Percentiles rank a stretch among this genome's conserved stretches.
These are phyloP conservation scores for Lithophane ornitopus DNA, from an alignment of 2,888 invertebrate species.

Conservation along the genomic window DNA sequence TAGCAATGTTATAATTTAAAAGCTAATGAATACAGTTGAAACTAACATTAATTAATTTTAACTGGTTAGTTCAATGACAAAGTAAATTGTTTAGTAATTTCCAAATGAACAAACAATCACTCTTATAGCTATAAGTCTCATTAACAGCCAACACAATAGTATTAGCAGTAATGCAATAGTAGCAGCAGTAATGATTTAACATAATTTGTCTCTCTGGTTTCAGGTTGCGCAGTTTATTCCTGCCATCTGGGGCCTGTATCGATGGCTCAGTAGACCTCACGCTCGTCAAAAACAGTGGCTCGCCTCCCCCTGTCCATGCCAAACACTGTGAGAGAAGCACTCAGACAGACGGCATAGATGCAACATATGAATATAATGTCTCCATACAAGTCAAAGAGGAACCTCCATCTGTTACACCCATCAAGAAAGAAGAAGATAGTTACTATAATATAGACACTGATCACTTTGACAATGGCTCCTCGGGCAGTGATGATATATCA, in stretches of 20 bases:
- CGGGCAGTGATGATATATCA: conserved; percentile 83
- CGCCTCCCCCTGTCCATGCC: conserved; percentile 55
- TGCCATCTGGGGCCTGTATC: conserved; percentile 60
- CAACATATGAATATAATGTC: conserved; percentile 11
- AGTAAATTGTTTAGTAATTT: conserved; percentile 15
- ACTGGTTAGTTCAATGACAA: conserved; percentile 7
- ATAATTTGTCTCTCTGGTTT: conserved; percentile 60
- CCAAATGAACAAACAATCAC: conserved; percentile 10
- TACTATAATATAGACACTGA: conserved; percentile 58
- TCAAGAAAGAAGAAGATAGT: conserved; percentile 76
- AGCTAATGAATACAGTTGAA: conserved; percentile 10
- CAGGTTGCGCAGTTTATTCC: conserved; percentile 75
- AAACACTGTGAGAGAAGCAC: conserved; percentile 73
- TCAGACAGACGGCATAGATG: conserved; percentile 75
- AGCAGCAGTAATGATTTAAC: background rate
- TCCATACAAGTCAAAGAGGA: conserved; percentile 76
- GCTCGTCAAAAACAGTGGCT: conserved; percentile 72
- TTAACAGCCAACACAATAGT: background rate
- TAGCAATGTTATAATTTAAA: conserved; percentile 9
- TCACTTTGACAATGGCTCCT: conserved; percentile 67
- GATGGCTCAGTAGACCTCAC: conserved; percentile 76
- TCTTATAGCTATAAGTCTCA: background rate
- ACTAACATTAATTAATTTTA: background rate
- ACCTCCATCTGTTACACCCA: conserved; percentile 65
- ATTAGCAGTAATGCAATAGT: background rate